Base-by-base conservation (phyloP, 2,888 invertebrate species). In the Campoplex nolae region DNA sequence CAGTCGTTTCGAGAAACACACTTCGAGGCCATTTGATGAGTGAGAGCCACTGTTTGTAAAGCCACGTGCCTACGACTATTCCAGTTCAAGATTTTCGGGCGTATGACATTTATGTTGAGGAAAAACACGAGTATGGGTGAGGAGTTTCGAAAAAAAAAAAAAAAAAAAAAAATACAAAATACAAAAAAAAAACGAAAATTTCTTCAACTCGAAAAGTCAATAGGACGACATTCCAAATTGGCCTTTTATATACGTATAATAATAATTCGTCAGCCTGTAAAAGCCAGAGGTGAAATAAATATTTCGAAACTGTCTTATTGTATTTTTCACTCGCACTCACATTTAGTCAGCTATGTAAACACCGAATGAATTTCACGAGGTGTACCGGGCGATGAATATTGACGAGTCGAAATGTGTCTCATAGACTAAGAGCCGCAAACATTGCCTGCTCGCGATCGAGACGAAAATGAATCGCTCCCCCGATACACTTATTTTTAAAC, bases 261-360 rank as follows among this genome's bases (percentile, higher is more conserved):
- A 58, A 62, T 32, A 58, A 58, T 32, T 58, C 58, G 16, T 62
- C 16, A 16, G 32, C 13, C 28, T 58, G 28, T 58, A 32, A 62
- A 58, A 13, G 16, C 0, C 3, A 62, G 16, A 62, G 32, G 62
- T 32, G 62, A 28, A 62, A 58, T 58, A 62, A 32, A 32, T 23
- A 32, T 62, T 62, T 32, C 62, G 13, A 62, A 32, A 62, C 32
- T 58, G 3, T 28, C 28, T 62, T 32, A 62, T 62, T 62, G 62
- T 62, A 6, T 13, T 32, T 23, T 16, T 62, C 62, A 32, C 62
- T 62, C 62, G 23, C 23, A 16, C 32, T 62, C 13, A 16, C 62
- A 28, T 62, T 62, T 62, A 62, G 62, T 58, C 73, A 81, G 54
- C 67, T 81, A 81, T 18, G 77, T 48, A 83, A 54, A 32, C 45